Conservation (phyloP, 1,140 invertebrate genomes). For the Papilio xuthus region DNA sequence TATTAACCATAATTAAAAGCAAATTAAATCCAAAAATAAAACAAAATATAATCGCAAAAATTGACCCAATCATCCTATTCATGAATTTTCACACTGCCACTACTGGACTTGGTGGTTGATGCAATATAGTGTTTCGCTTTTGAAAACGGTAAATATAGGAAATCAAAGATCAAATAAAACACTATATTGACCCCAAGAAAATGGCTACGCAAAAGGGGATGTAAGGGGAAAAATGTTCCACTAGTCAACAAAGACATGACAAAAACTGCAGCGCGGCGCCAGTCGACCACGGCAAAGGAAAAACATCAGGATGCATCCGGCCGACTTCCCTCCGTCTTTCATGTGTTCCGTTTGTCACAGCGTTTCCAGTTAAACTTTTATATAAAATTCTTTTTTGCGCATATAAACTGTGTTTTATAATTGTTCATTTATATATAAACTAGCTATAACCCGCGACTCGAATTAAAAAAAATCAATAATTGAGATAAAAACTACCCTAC, state of each 20-base stretch:
- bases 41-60: too few relatives aligned
- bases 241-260: constrained; percentile 13
- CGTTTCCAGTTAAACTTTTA: constrained; percentile 12
- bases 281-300: background rate
- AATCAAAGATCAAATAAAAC: background rate
- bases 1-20: too few relatives aligned
- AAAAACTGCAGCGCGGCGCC: constrained; percentile 18
- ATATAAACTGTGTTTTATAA: background rate
- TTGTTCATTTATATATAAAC: too few relatives aligned
- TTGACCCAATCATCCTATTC: too few relatives aligned
- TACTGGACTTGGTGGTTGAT: too few relatives aligned
- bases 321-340: constrained; percentile 19
- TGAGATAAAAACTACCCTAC: too few relatives aligned
- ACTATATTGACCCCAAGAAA: constrained; percentile 11
- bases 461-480: too few relatives aligned
- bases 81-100: too few relatives aligned
- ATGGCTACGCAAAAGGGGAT: background rate
- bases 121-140: too few relatives aligned
- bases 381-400: constrained; percentile 1
- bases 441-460: too few relatives aligned
- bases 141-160: background rate
- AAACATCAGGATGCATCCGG: constrained; percentile 1
- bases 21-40: too few relatives aligned
- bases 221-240: constrained; percentile 11
- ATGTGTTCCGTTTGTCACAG: background rate